phyloP scores from a whole-genome alignment of 1,140 invertebrate genomes.

The Drosophila pandora region DNA sequence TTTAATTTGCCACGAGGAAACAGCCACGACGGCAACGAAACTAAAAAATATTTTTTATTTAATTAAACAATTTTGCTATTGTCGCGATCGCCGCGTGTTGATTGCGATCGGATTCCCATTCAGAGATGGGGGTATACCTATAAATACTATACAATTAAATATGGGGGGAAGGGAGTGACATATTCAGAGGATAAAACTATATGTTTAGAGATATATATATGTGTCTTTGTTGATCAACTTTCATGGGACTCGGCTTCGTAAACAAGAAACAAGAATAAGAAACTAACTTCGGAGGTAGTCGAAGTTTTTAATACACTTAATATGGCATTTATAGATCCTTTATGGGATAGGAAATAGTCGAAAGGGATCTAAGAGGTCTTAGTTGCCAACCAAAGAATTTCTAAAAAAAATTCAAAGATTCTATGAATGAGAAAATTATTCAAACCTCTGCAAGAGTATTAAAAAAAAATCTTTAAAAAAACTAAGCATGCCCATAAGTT shows the following conservation, averaged over 20 bases:
- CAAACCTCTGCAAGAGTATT: background rate
- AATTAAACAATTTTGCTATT: conserved; percentile 61
- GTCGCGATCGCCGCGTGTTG: conserved; percentile 43
- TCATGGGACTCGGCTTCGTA: background rate
- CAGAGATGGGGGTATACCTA: background rate
- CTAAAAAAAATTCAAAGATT: too few relatives aligned
- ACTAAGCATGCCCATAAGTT: conserved; percentile 56
- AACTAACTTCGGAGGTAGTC: background rate
- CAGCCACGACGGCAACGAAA: conserved; percentile 5
- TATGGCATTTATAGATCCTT: too few relatives aligned
- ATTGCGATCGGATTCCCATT: conserved; percentile 17
- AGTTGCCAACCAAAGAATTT: too few relatives aligned
- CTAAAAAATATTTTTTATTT: conserved; percentile 47
- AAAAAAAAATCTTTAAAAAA: conserved; percentile 19
- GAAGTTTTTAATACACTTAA: background rate
- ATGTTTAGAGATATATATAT: background rate
- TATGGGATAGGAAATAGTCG: too few relatives aligned
- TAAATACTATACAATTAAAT: background rate
- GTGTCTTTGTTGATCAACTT: background rate
- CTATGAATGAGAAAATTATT: too few relatives aligned
- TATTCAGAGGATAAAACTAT: background rate
- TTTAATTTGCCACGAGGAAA: conserved; percentile 52
- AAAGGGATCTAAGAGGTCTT: too few relatives aligned
- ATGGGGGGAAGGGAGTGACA: background rate
- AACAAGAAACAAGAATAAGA: background rate